Evolutionary conservation across 2,113 vertebrate genomes (phyloP).

Genomic region (Ploceus nigricollis): DNA sequence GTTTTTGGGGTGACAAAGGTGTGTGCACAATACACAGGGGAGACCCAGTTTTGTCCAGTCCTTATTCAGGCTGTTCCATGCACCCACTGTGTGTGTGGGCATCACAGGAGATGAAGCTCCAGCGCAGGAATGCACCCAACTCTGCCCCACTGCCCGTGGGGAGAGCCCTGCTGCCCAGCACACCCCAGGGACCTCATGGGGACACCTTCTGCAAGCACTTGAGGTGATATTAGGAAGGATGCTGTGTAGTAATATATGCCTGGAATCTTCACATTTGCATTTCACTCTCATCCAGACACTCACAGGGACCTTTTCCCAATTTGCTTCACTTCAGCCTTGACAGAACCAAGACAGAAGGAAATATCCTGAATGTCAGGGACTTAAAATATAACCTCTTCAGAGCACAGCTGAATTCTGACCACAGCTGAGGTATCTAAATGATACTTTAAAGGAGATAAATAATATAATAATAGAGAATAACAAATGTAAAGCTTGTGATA

Average conservation of each 20-base stretch:
- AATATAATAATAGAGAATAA: conserved; percentile 18
- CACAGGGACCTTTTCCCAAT: not conserved
- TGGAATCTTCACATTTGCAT: not conserved
- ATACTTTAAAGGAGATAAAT: conserved; percentile 21
- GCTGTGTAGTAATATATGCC: not conserved
- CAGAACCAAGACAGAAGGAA: not conserved
- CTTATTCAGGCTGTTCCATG: not conserved
- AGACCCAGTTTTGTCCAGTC: not conserved
- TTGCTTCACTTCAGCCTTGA: not conserved
- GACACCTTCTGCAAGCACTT: not conserved
- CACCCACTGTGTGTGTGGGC: fast-evolving
- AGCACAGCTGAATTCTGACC: not conserved
- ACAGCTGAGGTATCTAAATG: not conserved
- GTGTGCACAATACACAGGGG: fast-evolving
- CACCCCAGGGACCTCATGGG: not conserved
- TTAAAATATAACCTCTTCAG: conserved; percentile 30
- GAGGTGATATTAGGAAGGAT: not conserved
- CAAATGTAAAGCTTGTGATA: conserved; percentile 13
- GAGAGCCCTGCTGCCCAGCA: not conserved
- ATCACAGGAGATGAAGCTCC: fast-evolving
- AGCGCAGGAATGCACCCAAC: fast-evolving
- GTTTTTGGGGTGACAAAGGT: fast-evolving
- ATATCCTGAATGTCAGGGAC: conserved; percentile 7
- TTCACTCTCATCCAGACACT: not conserved
- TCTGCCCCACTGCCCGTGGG: fast-evolving